Base-by-base conservation (phyloP, 2,888 invertebrate genomes). In the Atherix ibis region DNA sequence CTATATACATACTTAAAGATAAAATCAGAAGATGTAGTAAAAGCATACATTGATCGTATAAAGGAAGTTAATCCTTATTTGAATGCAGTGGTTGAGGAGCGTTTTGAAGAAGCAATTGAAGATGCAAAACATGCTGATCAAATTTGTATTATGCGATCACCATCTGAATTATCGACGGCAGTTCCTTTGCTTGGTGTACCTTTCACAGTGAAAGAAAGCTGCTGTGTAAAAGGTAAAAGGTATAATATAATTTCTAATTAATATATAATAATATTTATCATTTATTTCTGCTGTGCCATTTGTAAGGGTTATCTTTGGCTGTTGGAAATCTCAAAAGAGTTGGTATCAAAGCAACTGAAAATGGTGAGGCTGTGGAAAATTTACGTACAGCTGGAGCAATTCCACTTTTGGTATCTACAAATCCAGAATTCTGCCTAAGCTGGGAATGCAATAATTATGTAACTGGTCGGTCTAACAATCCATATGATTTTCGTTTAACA, bases 391-490 rank as follows among this genome's bases (percentile, higher is more conserved):
- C 87, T 0, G 91, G 91, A 0, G 84, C 71, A 6, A 79, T 92
- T 35, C 78, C 83, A 0, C 58, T 92, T 24, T 68, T 82, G 12
- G 75, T 85, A 1, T 83, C 87, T 13, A 87, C 85, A 52, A 80
- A 83, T 2, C 87, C 89, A 0, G 91, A 92, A 52, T 69, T 84
- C 40, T 91, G 91, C 48, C 66, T 88, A 52, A 85, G 84, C 54
- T 84, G 81, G 72, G 91, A 92, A 61, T 79, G 81, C 6, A 71
- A 68, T 32, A 91, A 87, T 55, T 68, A 75, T 32, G 64, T 87
- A 2, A 72, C 75, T 24, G 91, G 92, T 0, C 63, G 72, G 25
- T 81, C 87, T 0, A 67, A 67, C 43, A 94, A 94, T 63, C 88
- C 94, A 0, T 85, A 88, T 54, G 73, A 85, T 50, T 65, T 72